phyloP scores from a whole-genome alignment of 2,888 invertebrate species.

The Choreutis nemorana region DNA sequence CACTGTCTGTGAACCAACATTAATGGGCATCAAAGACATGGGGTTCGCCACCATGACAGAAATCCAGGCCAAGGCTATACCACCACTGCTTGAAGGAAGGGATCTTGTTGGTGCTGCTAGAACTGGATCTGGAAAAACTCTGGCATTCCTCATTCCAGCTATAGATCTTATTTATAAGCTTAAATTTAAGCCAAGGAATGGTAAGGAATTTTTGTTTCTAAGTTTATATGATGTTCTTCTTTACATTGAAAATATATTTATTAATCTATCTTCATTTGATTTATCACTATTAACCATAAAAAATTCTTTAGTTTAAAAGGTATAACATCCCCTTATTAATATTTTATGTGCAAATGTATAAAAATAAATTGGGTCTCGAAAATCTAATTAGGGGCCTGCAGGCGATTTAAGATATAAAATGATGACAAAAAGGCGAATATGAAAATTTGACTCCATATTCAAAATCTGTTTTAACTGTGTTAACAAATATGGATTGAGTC shows the following conservation, averaged over 20 bases:
- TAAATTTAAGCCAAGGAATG: conserved; percentile 92
- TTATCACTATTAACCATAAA: too few relatives aligned
- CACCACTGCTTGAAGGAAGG: conserved; percentile 87
- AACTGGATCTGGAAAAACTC: conserved; percentile 96
- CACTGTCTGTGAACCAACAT: conserved; percentile 80
- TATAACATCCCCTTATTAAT: too few relatives aligned
- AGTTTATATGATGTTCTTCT: neutral
- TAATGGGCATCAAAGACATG: conserved; percentile 89
- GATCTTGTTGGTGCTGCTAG: conserved; percentile 95
- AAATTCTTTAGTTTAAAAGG: too few relatives aligned
- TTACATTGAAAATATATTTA: conserved; percentile 1
- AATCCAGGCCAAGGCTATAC: conserved; percentile 91
- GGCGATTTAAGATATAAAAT: too few relatives aligned
- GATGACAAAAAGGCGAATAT: conserved; percentile 73
- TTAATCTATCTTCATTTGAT: too few relatives aligned
- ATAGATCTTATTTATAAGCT: conserved; percentile 90
- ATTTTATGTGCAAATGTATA: too few relatives aligned
- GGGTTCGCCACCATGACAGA: conserved; percentile 95
- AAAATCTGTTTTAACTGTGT: conserved; percentile 17
- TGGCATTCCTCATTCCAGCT: conserved; percentile 96
- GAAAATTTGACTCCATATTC: conserved; percentile 48
- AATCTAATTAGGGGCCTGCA: too few relatives aligned
- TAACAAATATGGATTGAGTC: conserved; percentile 26
- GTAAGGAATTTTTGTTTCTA: conserved; percentile 41
- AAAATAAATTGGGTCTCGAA: too few relatives aligned